Percentiles rank a stretch among this genome's conserved stretches.
These are phyloP conservation scores for Prosapia bicincta DNA, from an alignment of 2,888 invertebrate genomes.

Conservation along the genomic window DNA sequence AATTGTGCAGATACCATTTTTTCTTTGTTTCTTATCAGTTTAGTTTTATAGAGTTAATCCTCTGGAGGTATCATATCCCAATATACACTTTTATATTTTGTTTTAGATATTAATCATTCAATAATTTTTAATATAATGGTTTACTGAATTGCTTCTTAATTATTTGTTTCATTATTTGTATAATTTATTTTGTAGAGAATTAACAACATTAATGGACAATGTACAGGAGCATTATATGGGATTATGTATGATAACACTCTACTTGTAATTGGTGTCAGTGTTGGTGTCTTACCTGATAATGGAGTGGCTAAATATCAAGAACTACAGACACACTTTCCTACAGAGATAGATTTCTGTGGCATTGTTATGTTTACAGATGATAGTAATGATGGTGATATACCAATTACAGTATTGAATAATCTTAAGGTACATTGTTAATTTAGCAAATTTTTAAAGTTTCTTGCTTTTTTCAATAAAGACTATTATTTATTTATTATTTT, in stretches of 20 bases:
- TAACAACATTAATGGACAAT: conserved; percentile 57
- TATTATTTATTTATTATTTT: no score
- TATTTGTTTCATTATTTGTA: no score
- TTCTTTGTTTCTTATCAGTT: no score
- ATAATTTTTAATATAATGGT: no score
- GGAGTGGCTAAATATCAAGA: conserved; percentile 53
- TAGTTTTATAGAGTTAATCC: no score
- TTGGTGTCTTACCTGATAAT: conserved; percentile 53
- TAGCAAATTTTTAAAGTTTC: neutral
- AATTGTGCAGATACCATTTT: no score
- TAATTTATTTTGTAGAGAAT: conserved; percentile 59
- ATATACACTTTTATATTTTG: no score
- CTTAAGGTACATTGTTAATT: neutral
- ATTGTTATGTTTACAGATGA: conserved; percentile 63
- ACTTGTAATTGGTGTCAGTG: conserved; percentile 63
- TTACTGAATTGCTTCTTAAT: no score
- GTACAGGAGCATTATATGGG: conserved; percentile 70
- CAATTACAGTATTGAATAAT: neutral
- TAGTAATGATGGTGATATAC: conserved; percentile 50
- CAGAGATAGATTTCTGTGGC: conserved; percentile 74
- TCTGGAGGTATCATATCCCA: no score
- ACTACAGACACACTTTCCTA: conserved; percentile 64
- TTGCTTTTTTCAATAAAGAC: neutral
- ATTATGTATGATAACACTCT: conserved; percentile 68
- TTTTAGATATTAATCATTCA: no score